Evolutionary conservation across 2,113 vertebrate genomes (phyloP).

Genomic region (Morphnarchus princeps): DNA sequence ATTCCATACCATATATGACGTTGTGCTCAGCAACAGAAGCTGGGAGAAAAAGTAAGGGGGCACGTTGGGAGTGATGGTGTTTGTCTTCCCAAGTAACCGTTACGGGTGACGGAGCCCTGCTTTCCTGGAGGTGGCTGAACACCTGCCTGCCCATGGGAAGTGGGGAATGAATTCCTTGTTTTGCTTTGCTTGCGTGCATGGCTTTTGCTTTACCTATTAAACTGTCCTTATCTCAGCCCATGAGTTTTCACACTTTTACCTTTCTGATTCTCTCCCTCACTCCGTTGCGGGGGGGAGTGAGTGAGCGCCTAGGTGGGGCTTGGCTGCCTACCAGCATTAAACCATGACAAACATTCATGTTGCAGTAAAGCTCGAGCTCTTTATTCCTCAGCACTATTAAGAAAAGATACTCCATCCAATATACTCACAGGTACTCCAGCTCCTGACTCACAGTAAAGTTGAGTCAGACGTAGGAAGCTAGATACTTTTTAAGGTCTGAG

Average conservation of each 20-base stretch:
- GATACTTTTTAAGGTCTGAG: neutral
- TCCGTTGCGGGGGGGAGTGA: fast-evolving
- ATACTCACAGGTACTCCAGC: neutral
- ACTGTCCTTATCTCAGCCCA: neutral
- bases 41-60: neutral
- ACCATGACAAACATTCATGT: neutral
- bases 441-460: neutral
- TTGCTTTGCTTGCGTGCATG: neutral
- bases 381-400: neutral
- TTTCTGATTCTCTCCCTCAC: neutral
- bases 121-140: neutral
- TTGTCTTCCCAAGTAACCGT: neutral
- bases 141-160: neutral
- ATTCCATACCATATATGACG: fast-evolving
- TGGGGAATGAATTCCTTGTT: neutral
- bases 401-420: neutral
- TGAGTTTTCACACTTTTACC: neutral
- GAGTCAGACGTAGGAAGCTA: neutral
- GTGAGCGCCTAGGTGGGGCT: neutral
- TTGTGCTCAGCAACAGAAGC: neutral
- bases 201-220: neutral
- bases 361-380: neutral
- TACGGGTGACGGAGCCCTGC: fast-evolving
- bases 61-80: fast-evolving
- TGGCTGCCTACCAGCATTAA: neutral